Base-by-base conservation (phyloP, 2,797 vertebrate genomes). In the Poecilia wingei region DNA sequence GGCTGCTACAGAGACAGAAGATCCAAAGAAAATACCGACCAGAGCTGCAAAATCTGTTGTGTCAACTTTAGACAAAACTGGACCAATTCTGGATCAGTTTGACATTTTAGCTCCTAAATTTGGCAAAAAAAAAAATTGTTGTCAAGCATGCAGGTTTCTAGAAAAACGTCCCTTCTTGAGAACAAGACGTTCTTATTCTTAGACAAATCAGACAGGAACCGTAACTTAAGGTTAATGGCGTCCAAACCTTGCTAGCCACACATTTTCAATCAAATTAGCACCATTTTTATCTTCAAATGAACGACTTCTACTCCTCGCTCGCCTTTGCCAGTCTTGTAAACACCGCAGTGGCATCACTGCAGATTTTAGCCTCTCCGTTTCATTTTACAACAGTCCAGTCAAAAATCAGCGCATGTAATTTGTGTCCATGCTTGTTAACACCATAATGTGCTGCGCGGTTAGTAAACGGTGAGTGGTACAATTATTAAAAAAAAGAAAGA, bases 381-480 rank as follows among this genome's bases (percentile, higher is more conserved):
- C 47, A 6, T 25, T 74, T 59, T 64, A 39, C 75, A 43, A 45
- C 4, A 0, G 72, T 59, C 80, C 59, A 69, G 82, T 83, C 76
- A 81, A 46, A 45, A 78, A 39, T 36, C 33, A 9, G 68, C 57
- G 22, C 47, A 43, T 72, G 25, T 71, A 72, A 71, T 70, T 16
- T 25, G 69, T 39, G 77, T 49, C 41, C 46, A 45, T 14, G 20
- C 61, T 70, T 81, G 78, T 84, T 80, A 85, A 83, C 77, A 77
- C 33, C 36, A 55, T n/a, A 78, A 46, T 70, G 76, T 47, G 77
- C 20, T 39, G 16, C 7, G 45, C 7, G 45, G 57, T 57, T 69
- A 70, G 71, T 82, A 84, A 85, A 86, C 55, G 79, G 79, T 76
- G 79, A 71, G 79, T 57, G 78, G 86, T 79, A 47, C 74, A 85